phyloP scores from a whole-genome alignment of 2,113 vertebrate species.

The Pseudorectes ferrugineus region DNA sequence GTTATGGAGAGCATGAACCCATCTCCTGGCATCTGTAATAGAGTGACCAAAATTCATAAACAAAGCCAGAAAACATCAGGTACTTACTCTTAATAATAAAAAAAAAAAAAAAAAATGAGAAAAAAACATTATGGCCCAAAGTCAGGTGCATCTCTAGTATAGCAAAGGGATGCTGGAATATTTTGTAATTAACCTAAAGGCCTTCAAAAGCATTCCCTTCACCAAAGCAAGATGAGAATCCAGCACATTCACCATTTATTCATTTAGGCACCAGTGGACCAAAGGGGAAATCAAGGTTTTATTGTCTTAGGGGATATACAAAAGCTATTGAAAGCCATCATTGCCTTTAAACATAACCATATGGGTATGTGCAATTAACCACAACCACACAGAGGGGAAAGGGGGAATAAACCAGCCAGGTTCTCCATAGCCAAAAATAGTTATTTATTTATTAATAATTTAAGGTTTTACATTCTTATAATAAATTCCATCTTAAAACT shows the following conservation, averaged over 20 bases:
- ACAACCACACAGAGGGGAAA: not conserved
- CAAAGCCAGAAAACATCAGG: not conserved
- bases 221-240: not conserved
- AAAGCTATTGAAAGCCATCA: not conserved
- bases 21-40: not conserved
- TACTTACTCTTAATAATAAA: not conserved
- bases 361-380: not conserved
- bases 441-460: constrained; percentile 99
- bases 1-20: not conserved
- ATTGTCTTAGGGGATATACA: not conserved
- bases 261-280: not conserved
- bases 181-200: not conserved
- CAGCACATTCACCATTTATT: not conserved
- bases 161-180: not conserved
- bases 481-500: constrained; percentile 80
- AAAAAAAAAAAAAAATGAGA: not conserved
- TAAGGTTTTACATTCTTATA: constrained; percentile 96
- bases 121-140: not conserved
- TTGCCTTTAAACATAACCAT: not conserved
- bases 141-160: not conserved
- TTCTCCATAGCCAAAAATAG: constrained; percentile 95
- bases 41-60: not conserved
- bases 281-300: not conserved
- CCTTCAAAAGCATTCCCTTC: not conserved
- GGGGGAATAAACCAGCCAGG: constrained; percentile 7